These are phyloP conservation scores for Galaxias olidus DNA, from an alignment of 2,797 vertebrate species.

Conservation along the genomic window DNA sequence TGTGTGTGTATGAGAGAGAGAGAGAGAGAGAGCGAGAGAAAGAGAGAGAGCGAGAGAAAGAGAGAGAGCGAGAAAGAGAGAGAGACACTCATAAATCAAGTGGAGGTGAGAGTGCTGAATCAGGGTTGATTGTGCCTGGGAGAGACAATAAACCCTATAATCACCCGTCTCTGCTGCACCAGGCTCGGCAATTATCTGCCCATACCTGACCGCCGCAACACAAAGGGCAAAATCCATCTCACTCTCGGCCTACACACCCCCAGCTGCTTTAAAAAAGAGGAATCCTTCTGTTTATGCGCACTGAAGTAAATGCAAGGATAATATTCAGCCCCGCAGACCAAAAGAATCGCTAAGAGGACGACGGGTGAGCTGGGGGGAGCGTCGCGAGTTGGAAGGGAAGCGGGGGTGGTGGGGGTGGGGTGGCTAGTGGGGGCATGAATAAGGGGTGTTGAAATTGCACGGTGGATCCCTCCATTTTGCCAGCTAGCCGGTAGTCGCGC, in stretches of 20 bases:
- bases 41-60: background rate
- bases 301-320: slow-evolving; percentile 21
- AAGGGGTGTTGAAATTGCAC: slow-evolving; percentile 1
- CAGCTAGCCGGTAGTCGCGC: slow-evolving; percentile 1
- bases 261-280: slow-evolving; percentile 35
- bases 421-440: background rate
- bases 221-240: slow-evolving; percentile 72
- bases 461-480: slow-evolving; percentile 5
- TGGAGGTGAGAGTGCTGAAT: slow-evolving; percentile 80
- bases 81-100: slow-evolving; percentile 77
- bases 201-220: slow-evolving; percentile 74
- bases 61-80: slow-evolving; percentile 15
- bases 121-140: slow-evolving; percentile 83
- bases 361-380: background rate
- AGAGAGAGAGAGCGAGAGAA: slow-evolving; percentile 23
- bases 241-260: slow-evolving; percentile 49
- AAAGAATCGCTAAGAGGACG: background rate
- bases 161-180: slow-evolving; percentile 79
- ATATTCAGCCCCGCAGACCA: slow-evolving; percentile 21
- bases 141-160: slow-evolving; percentile 85
- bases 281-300: slow-evolving; percentile 49
- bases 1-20: slow-evolving; percentile 8
- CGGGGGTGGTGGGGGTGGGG: background rate
- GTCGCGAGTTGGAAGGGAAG: background rate
- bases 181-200: slow-evolving; percentile 77